These are phyloP conservation scores for Pammene fasciana DNA, from an alignment of 2,888 invertebrate genomes.

Conservation along the genomic window DNA sequence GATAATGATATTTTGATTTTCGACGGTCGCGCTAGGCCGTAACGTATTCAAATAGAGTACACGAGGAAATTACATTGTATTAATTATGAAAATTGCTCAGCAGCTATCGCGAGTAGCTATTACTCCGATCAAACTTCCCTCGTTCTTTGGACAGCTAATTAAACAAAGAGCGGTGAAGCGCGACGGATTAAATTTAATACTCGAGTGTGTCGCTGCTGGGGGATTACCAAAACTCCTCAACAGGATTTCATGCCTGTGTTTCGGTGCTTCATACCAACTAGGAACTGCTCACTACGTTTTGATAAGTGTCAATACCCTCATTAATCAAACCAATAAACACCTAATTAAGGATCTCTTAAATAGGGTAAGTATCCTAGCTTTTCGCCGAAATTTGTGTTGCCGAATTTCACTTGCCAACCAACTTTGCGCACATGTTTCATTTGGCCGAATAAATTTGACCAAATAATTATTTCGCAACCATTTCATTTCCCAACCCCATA, in stretches of 20 bases:
- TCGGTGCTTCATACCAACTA: not conserved
- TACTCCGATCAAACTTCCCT: constrained; percentile 35
- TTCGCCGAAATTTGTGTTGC: no score
- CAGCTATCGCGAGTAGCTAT: constrained; percentile 27
- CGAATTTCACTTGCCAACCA: no score
- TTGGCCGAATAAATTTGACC: no score
- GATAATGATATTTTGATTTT: no score
- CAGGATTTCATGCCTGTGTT: not conserved
- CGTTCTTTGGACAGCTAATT: constrained; percentile 39
- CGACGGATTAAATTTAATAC: constrained; percentile 32
- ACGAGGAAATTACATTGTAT: constrained; percentile 13
- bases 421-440: no score
- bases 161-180: constrained; percentile 31
- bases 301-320: no score
- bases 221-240: not conserved
- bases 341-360: no score
- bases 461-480: no score
- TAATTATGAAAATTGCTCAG: constrained; percentile 33
- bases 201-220: constrained; percentile 25
- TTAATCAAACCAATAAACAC: no score
- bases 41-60: not conserved
- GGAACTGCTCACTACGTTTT: not conserved
- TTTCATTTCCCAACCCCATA: no score
- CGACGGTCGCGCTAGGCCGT: no score
- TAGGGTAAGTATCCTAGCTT: no score